A percentile compares a stretch with the other conserved stretches of the same genome.
phyloP scores from a whole-genome alignment of 1,140 invertebrate species.

The Cyclina sinensis region DNA sequence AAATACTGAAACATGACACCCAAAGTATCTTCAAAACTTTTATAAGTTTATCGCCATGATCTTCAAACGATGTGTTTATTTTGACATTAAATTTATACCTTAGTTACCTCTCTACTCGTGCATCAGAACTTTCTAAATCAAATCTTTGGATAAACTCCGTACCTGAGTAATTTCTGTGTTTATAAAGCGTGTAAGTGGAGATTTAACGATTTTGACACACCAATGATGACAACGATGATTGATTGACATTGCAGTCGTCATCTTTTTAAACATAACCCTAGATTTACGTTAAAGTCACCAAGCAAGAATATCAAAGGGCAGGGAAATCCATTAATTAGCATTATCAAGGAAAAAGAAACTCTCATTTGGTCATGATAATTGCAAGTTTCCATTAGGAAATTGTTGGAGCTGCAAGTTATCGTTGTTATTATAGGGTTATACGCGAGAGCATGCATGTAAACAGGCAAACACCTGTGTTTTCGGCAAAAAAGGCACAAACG shows the following conservation, averaged over 20 bases:
- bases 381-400: neutral
- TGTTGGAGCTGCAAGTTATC: neutral
- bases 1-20: slow-evolving; percentile 22
- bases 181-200: slow-evolving; percentile 10
- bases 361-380: neutral
- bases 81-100: slow-evolving; percentile 45
- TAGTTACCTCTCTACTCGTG: slow-evolving; percentile 6
- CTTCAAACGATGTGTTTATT: slow-evolving; percentile 24
- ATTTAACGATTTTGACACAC: slow-evolving; percentile 16
- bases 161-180: slow-evolving; percentile 48
- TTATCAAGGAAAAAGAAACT: slow-evolving; percentile 10
- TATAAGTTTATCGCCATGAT: slow-evolving; percentile 21
- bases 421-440: neutral
- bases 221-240: slow-evolving; percentile 47
- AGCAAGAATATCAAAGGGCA: neutral
- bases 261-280: neutral
- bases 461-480: neutral
- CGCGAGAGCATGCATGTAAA: slow-evolving; percentile 20
- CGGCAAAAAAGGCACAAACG: neutral
- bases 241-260: slow-evolving; percentile 23
- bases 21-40: slow-evolving; percentile 24
- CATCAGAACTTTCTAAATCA: slow-evolving; percentile 48
- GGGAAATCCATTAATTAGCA: slow-evolving; percentile 4
- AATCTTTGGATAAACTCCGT: neutral
- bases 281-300: neutral